Conservation (phyloP, 2,113 vertebrate genomes). For the Protomyctophum bolini region DNA sequence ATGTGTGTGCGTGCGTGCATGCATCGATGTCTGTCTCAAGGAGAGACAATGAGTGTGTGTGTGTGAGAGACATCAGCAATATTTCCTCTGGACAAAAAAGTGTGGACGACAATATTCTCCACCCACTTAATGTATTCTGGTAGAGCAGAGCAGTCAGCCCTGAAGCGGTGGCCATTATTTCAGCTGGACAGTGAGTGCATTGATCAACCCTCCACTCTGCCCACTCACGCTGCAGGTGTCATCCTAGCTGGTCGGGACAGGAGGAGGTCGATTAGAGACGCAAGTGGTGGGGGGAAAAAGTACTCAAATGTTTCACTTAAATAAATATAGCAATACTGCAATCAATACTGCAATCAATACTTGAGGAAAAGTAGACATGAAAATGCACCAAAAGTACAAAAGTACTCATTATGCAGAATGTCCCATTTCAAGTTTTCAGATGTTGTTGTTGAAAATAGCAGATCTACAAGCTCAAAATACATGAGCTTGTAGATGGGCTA, state of each 20-base stretch:
- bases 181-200: constrained; percentile 33
- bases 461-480: no score
- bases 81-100: constrained; percentile 22
- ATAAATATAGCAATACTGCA: no score
- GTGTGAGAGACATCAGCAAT: constrained; percentile 5
- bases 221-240: constrained; percentile 4
- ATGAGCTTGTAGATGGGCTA: no score
- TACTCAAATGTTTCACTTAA: no score
- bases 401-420: no score
- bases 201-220: constrained; percentile 4
- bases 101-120: constrained; percentile 8
- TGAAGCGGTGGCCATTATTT: constrained; percentile 35
- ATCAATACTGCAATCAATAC: no score
- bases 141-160: constrained; percentile 27
- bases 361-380: no score
- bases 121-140: constrained; percentile 31
- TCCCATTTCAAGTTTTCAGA: no score
- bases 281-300: no score
- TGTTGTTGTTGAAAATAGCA: no score
- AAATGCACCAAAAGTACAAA: no score
- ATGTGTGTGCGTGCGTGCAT: background rate
- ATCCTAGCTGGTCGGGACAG: background rate
- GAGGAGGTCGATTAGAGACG: no score
- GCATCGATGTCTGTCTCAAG: background rate
- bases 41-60: background rate